Evolutionary conservation across 2,888 invertebrate species (phyloP), one percentile per base, ranked within the genome.

Genomic region (Drosophila yooni): DNA sequence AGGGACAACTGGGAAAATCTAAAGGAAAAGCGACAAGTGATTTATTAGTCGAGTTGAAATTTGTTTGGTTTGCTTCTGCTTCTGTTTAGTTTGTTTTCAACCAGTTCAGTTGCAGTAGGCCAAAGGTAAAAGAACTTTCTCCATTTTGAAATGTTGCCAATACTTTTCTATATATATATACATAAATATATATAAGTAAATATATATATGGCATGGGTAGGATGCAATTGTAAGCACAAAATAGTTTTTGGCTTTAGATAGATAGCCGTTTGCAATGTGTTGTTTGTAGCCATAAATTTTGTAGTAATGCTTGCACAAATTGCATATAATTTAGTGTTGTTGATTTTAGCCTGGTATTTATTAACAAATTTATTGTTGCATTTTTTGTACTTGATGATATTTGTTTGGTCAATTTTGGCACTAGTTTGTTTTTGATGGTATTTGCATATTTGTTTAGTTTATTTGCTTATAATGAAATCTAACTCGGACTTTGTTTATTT

Each of bases 111-210:
- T 43, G 58, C 76, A 88, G 69, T 86, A 81, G 84, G 89, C 89
- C 89, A 84, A 90, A 89, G 89, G 84, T 90, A 87, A 89, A 81
- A 81, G 90, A 90, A 84, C 90, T 86, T 81, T 73, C 52, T 25
- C 53, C 58, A 60, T 33, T 70, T 82, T 89, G 89, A 89, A 84
- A 68, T 70, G 70, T 48, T 88, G 89, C 83, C 84, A 88, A 89
- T 88, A 77, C n/a, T 31, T 43, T 27, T 46, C 29, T 18, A 61
- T 57, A 36, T n/a, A 25, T 46, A 43, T 36, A 53, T 43, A 27
- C 10, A 54, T 11, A 54, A 38, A 54, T 57, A 27, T 29, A 38
- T 40, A 29, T 25, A 52, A 8, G 25, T 15, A 50, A 34, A 62
- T 36, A 21, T 25, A 54, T 13, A 54, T 58, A 50, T 25, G 7